Base-by-base conservation (phyloP, 2,888 invertebrate genomes). In the Cremastobaeus sp. region DNA sequence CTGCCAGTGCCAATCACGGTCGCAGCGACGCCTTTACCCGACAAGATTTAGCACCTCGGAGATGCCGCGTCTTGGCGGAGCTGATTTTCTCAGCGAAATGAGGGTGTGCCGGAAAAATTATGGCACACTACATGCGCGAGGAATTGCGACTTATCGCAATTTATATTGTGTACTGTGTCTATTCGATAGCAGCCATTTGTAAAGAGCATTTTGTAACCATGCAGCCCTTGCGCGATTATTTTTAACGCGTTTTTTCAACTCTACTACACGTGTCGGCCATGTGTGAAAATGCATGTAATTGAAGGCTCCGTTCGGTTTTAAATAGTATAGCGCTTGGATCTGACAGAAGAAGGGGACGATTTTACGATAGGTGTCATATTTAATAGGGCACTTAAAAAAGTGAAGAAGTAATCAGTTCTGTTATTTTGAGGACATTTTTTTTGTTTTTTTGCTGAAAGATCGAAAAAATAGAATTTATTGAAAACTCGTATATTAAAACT, bases 1-100 rank as follows among this genome's bases (percentile, higher is more conserved):
- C 62, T 57, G 70, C 64, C 57, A 41, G 20, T 50, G 48, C 62
- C 70, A 70, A 70, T 70, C 70, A 70, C 57, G 52, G 30, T 68
- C 57, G 18, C 45, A 15, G 39, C 50, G 34, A 32, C 43, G 54
- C 52, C 39, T 62, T 55, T 47, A 30, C 48, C 5, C 62, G 50
- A 62, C 52, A 62, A 70, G 45, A 70, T 70, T 62, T 70, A 70
- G 41, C 48, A 48, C 54, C 54, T 54, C 34, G 39, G 47, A 54
- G 60, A 54, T 60, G 62, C 59, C 47, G 59, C 30, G 54, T 55
- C 60, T 59, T 52, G 32, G 1, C 68, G 20, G 20, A 21, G 69
- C 54, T 50, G 52, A 50, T 69, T 59, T 54, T 60, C 54, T 59
- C 18, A 21, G 20, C 37, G 32, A 37, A 25, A 20, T 1, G 37